Evolutionary conservation across 2,113 vertebrate genomes (phyloP).

Genomic region (Hiodon alosoides): DNA sequence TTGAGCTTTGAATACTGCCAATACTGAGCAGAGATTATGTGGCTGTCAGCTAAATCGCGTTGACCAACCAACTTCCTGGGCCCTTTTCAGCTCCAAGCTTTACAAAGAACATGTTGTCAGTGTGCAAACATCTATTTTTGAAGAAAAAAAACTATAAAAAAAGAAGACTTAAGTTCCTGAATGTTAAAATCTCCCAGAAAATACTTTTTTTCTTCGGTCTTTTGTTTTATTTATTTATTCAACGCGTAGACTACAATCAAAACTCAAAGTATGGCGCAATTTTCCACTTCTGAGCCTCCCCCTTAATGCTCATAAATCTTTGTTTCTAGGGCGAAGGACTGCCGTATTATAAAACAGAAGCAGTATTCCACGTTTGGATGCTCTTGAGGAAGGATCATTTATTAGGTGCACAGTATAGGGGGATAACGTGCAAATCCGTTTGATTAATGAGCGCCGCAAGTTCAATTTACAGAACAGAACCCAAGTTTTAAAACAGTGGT

Average conservation of each 20-base stretch:
- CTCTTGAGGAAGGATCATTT: constrained; percentile 23
- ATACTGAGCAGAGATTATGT: background rate
- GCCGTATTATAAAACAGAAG: constrained; percentile 14
- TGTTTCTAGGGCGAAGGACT: constrained; percentile 13
- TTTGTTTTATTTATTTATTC: no score
- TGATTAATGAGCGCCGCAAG: constrained; percentile 13
- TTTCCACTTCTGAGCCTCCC: constrained; percentile 21
- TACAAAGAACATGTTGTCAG: background rate
- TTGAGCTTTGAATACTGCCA: background rate
- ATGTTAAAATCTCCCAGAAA: background rate
- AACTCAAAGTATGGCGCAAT: constrained; percentile 15
- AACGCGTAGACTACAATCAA: background rate
- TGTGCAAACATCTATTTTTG: background rate
- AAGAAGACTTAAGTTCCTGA: constrained; percentile 2
- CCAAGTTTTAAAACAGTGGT: constrained; percentile 2
- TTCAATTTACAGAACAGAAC: background rate
- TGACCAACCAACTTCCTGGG: background rate
- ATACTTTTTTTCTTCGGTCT: background rate
- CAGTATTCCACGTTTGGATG: constrained; percentile 31
- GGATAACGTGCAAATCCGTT: background rate
- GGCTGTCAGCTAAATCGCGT: background rate
- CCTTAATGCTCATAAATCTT: constrained; percentile 30
- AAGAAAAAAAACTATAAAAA: background rate
- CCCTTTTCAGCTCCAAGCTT: background rate
- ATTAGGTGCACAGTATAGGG: background rate